Conservation (phyloP, 2,888 invertebrate genomes). For the Notocelia uddmanniana region DNA sequence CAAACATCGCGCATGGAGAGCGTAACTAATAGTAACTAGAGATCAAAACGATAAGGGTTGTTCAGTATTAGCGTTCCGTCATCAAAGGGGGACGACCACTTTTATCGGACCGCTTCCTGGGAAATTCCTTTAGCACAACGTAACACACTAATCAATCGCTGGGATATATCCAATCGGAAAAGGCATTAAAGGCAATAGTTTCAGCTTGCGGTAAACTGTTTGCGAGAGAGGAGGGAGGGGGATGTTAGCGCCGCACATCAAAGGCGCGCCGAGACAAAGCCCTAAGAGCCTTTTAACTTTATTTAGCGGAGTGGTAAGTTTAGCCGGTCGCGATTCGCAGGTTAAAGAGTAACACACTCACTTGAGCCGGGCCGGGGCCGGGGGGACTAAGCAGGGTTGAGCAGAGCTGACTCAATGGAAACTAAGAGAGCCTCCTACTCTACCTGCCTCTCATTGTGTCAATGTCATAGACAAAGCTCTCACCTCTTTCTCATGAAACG, state of each 20-base stretch:
- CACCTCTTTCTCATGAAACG: too few species aligned
- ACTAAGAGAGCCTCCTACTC: background rate
- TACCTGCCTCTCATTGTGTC: background rate
- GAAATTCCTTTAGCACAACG: constrained; percentile 72
- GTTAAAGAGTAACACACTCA: constrained; percentile 86
- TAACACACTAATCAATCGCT: constrained; percentile 80
- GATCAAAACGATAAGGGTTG: constrained; percentile 72
- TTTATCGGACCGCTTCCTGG: constrained; percentile 76
- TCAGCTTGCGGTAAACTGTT: constrained; percentile 83
- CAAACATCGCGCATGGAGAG: constrained; percentile 41
- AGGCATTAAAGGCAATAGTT: constrained; percentile 84
- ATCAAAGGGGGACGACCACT: constrained; percentile 69
- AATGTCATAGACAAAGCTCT: background rate
- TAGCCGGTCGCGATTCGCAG: constrained; percentile 86
- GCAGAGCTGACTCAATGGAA: background rate
- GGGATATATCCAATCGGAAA: constrained; percentile 76
- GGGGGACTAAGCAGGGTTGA: constrained; percentile 50
- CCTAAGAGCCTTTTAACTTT: constrained; percentile 85
- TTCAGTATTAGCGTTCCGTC: constrained; percentile 65
- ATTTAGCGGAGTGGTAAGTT: constrained; percentile 86
- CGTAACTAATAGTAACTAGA: constrained; percentile 54
- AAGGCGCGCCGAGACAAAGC: constrained; percentile 85
- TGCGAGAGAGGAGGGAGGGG: constrained; percentile 64
- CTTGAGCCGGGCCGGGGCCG: constrained; percentile 67
- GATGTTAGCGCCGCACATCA: constrained; percentile 73